phyloP scores from a whole-genome alignment of 1,140 invertebrate species.

The Lerema accius region DNA sequence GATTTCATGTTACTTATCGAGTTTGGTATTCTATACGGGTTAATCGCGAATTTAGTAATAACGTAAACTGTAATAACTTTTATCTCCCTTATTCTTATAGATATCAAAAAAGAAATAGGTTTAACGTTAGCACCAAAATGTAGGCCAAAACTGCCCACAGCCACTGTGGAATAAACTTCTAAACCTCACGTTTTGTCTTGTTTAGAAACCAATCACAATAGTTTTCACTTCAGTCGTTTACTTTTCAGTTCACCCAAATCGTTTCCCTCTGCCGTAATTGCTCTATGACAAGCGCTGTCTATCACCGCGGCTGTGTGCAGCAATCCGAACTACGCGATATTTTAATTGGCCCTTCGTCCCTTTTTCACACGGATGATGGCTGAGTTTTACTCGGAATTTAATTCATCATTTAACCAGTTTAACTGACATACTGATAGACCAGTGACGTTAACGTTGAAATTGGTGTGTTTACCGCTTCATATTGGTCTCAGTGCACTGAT shows the following conservation, averaged over 20 bases:
- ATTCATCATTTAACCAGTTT: constrained; percentile 63
- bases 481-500: constrained; percentile 44
- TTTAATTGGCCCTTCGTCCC: constrained; percentile 58
- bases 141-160: no score
- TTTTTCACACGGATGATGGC: constrained; percentile 43
- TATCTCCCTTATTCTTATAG: no score
- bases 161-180: no score
- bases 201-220: constrained; percentile 26
- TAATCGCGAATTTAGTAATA: no score
- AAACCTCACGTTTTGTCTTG: constrained; percentile 5
- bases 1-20: no score
- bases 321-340: constrained; percentile 48
- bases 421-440: constrained; percentile 57
- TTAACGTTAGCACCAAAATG: no score
- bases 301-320: constrained; percentile 32
- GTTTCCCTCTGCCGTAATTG: constrained; percentile 31
- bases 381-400: constrained; percentile 63
- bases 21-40: no score
- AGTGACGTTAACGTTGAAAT: constrained; percentile 54
- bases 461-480: constrained; percentile 50
- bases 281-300: constrained; percentile 32
- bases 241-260: constrained; percentile 32
- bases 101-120: no score
- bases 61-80: no score
- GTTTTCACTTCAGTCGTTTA: constrained; percentile 27